Conservation (phyloP, 2,888 invertebrate genomes). For the Chirona hameri region DNA sequence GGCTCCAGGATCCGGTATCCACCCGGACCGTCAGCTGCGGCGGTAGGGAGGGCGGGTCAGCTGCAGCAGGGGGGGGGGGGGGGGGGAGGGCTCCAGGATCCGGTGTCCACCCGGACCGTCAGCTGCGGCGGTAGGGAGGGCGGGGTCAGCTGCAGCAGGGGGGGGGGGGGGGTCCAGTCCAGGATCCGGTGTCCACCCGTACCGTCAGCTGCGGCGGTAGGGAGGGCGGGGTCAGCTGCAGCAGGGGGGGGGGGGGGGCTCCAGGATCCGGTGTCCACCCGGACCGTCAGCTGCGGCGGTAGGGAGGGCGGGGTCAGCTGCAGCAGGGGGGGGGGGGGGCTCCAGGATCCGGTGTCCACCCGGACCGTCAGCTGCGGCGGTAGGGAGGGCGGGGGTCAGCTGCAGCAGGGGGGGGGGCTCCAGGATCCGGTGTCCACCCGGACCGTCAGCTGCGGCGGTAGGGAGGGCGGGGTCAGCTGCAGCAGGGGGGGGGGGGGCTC, state of each 20-base stretch:
- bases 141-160: too few relatives aligned
- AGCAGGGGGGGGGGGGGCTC: conserved; percentile 52
- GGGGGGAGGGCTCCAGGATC: conserved; percentile 66
- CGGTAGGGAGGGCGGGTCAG: too few relatives aligned
- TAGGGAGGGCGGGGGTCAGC: too few relatives aligned
- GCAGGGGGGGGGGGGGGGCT: conserved; percentile 48
- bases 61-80: too few relatives aligned
- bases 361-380: conserved; percentile 57
- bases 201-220: conserved; percentile 52
- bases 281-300: conserved; percentile 54
- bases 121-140: neutral
- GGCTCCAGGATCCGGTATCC: conserved; percentile 87
- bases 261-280: conserved; percentile 91
- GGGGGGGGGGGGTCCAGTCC: conserved; percentile 53
- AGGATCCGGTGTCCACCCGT: conserved; percentile 89
- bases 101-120: conserved; percentile 82
- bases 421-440: conserved; percentile 88
- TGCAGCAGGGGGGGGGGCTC: conserved; percentile 51
- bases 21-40: conserved; percentile 62
- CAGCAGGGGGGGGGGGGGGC: conserved; percentile 34
- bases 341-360: conserved; percentile 92
- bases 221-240: too few relatives aligned
- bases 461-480: too few relatives aligned
- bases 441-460: conserved; percentile 53
- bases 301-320: too few relatives aligned